Evolutionary conservation across 1,140 invertebrate genomes (phyloP).

Genomic region (Lordiphosa clarofinis): DNA sequence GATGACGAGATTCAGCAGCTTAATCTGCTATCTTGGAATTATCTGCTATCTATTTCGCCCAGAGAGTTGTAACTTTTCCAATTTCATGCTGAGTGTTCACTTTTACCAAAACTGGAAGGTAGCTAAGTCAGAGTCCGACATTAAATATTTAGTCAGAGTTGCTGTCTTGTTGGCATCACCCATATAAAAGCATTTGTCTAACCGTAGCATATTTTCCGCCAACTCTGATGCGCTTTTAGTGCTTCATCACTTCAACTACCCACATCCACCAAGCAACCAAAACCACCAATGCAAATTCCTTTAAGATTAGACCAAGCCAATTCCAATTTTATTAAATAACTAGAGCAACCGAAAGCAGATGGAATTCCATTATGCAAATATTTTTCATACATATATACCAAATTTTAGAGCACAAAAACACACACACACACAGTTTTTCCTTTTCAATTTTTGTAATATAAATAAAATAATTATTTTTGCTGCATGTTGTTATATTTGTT

Average conservation of each 20-base stretch:
- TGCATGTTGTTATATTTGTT: constrained; percentile 25
- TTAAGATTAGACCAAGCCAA: constrained; percentile 32
- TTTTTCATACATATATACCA: constrained; percentile 20
- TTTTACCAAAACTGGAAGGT: too few species aligned
- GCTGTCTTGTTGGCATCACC: too few species aligned
- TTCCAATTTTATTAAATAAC: constrained; percentile 29
- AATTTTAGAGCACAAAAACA: constrained; percentile 29
- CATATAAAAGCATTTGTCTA: background rate
- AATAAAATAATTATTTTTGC: constrained; percentile 25
- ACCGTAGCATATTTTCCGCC: constrained; percentile 15
- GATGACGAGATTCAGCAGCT: too few species aligned
- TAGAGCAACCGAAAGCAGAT: too few species aligned
- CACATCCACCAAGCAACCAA: too few species aligned
- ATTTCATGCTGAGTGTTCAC: too few species aligned
- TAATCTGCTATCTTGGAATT: too few species aligned
- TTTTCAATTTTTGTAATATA: constrained; percentile 33
- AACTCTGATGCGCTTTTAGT: background rate
- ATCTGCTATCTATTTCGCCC: too few species aligned
- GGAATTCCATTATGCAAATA: constrained; percentile 33
- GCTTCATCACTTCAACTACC: background rate
- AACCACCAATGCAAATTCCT: constrained; percentile 22
- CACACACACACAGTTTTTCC: constrained; percentile 6
- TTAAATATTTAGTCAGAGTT: too few species aligned
- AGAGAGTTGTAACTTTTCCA: too few species aligned
- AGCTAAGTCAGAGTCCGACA: too few species aligned